These are phyloP conservation scores for Nasonia oneida DNA, from an alignment of 2,888 invertebrate genomes.

Conservation along the genomic window DNA sequence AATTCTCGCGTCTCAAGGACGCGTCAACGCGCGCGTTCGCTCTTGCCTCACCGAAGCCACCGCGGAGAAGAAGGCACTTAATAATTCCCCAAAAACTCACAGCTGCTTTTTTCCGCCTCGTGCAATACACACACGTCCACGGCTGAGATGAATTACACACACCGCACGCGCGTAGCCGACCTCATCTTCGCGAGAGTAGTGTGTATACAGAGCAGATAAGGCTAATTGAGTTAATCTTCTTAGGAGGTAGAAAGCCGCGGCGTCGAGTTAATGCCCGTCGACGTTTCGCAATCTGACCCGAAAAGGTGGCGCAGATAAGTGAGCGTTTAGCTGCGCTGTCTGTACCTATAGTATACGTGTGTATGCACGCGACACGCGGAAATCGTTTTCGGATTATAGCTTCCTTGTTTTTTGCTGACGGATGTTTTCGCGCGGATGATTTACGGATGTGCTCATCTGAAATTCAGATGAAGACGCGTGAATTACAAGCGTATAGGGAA, in stretches of 20 bases:
- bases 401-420: not conserved
- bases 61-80: slow-evolving; percentile 15
- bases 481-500: too few species aligned
- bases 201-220: slow-evolving; percentile 17
- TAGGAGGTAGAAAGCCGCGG: not conserved
- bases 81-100: slow-evolving; percentile 33
- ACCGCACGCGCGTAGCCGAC: not conserved
- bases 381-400: not conserved
- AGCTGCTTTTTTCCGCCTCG: not conserved
- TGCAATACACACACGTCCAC: not conserved
- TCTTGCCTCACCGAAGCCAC: not conserved
- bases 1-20: slow-evolving; percentile 25
- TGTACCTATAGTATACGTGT: not conserved
- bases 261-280: not conserved
- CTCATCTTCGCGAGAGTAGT: not conserved
- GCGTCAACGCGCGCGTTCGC: not conserved
- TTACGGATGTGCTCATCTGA: not conserved
- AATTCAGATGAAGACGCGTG: not conserved
- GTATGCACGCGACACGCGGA: not conserved
- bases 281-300: slow-evolving; percentile 36
- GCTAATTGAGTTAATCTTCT: slow-evolving; percentile 55
- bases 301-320: slow-evolving; percentile 11
- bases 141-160: not conserved
- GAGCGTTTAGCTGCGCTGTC: not conserved
- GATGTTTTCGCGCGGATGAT: not conserved